Evolutionary conservation across 2,113 vertebrate species (phyloP).

Genomic region (Taurulus bubalis): DNA sequence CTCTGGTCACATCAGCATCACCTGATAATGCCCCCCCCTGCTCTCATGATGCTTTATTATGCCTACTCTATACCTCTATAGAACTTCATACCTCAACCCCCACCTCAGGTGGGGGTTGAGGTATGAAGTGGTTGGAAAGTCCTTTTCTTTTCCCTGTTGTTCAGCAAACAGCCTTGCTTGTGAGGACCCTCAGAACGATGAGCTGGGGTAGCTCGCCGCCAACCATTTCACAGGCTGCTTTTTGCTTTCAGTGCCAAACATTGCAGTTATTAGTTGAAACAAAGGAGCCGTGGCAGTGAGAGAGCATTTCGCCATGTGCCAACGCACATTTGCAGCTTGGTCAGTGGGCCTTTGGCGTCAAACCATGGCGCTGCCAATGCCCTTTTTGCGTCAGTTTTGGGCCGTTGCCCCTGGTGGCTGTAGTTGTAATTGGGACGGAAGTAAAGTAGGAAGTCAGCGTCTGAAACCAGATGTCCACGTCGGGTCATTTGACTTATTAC

Average conservation of each 20-base stretch:
- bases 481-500: neutral
- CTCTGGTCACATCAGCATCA: constrained; percentile 28
- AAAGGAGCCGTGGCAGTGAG: neutral
- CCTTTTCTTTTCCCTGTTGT: constrained; percentile 21
- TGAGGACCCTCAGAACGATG: constrained; percentile 5
- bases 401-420: neutral
- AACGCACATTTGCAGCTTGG: neutral
- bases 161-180: constrained; percentile 28
- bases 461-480: no score
- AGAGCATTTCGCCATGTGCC: neutral
- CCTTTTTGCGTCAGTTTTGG: neutral
- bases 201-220: neutral
- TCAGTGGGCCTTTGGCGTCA: neutral
- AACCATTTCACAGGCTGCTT: neutral
- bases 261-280: neutral
- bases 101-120: no score
- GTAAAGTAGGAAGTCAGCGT: neutral
- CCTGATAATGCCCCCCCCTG: constrained; percentile 30
- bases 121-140: constrained; percentile 7
- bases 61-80: neutral
- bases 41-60: neutral
- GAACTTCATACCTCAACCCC: neutral
- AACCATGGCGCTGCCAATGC: neutral
- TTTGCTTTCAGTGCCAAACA: neutral
- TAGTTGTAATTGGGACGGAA: neutral